Conservation (phyloP, 2,888 invertebrate species). For the Yponomeuta malinellus region DNA sequence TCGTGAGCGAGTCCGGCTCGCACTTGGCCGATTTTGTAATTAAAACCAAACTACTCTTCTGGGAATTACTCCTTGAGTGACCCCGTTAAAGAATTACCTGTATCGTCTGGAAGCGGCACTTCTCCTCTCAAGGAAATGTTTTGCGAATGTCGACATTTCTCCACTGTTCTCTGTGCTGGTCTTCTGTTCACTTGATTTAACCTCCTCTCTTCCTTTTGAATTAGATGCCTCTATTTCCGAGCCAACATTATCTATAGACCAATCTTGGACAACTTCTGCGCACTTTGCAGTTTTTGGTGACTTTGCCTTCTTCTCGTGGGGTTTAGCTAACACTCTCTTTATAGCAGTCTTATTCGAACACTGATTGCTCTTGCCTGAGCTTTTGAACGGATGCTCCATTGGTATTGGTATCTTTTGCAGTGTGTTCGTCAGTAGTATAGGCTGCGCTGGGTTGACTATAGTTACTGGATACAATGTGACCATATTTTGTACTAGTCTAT, state of each 20-base stretch:
- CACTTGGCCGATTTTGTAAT: no score
- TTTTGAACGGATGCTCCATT: conserved; percentile 33
- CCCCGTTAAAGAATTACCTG: conserved; percentile 24
- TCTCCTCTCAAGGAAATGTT: conserved; percentile 36
- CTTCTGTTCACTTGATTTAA: not conserved
- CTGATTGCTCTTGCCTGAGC: conserved; percentile 18
- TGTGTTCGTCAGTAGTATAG: conserved; percentile 27
- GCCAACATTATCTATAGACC: not conserved
- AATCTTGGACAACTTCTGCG: no score
- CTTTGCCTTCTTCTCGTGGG: not conserved
- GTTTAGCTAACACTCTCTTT: conserved; percentile 22
- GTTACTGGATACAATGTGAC: conserved; percentile 55
- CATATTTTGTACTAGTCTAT: not conserved
- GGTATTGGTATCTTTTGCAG: conserved; percentile 32
- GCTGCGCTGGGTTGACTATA: conserved; percentile 28
- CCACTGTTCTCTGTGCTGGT: conserved; percentile 3
- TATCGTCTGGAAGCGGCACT: conserved; percentile 56
- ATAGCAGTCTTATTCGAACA: conserved; percentile 32
- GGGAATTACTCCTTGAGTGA: no score
- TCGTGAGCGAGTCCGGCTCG: no score
- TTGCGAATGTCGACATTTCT: conserved; percentile 20
- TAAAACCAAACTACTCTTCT: no score
- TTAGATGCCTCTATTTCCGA: no score
- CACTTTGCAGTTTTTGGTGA: not conserved
- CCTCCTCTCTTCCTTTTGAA: conserved; percentile 10